Base-by-base conservation (phyloP, 2,797 vertebrate genomes). In the Sternotherus odoratus region DNA sequence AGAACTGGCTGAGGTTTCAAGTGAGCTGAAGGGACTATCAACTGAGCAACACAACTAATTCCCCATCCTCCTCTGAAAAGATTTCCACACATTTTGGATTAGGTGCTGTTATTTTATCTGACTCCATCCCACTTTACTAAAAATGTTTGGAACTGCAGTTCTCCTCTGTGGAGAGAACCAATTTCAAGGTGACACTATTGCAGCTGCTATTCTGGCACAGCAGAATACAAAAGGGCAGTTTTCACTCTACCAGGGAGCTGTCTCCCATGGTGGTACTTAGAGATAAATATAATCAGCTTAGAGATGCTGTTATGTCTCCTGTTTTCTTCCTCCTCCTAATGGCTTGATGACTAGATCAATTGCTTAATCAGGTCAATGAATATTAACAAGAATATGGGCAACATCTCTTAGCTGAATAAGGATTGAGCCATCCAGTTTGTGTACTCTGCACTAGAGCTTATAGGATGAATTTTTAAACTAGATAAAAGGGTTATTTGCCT, bases 361-460 rank as follows among this genome's bases (percentile, higher is more conserved):
- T 85, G 84, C 12, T 93, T 86, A 79, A 92, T 48, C n/a, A 89
- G 46, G n/a, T 19, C 33, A 57, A 77, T 51, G 12, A 89, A 74
- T 91, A 90, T 89, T 87, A 88, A 94, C 48, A n/a, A 19, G 43
- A 87, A 54, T 50, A 86, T n/a, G 63, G 87, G 69, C 91, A 83
- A 89, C 3, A 9, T 85, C 21, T 51, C 90, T 89, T 82, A 90
- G 79, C 30, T 54, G 51, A 95, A 24, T 89, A 3, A 7, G 17
- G 75, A 39, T 60, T 56, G 85, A 94, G 16, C 79, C 12, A 87
- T 50, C 15, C 28, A 92, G 53, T 53, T 50, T 78, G 5, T 4
- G 4, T 60, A 87, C 33, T 82, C 19, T 30, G 69, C n/a, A 89
- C 28, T 33, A 80, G 10, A 88, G 50, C 3, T 92, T n/a, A 96